These are phyloP conservation scores for Danio albolineatus DNA, from an alignment of 2,797 vertebrate genomes.

Conservation along the genomic window DNA sequence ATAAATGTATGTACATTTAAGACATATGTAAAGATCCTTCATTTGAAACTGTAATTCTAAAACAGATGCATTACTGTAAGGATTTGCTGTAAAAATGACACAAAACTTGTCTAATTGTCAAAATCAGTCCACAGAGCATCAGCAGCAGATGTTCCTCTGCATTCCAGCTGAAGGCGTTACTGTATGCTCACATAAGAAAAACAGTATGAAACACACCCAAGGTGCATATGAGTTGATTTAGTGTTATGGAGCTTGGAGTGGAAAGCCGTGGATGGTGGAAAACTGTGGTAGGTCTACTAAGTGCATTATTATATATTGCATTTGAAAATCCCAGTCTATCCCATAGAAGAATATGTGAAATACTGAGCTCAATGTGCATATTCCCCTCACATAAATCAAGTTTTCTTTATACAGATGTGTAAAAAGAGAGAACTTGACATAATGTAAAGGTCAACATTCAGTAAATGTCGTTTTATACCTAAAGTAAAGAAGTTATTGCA, in stretches of 20 bases:
- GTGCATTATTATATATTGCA: conserved; percentile 42
- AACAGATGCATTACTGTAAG: not conserved
- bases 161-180: conserved; percentile 33
- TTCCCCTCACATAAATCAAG: not conserved
- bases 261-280: conserved; percentile 26
- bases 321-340: conserved; percentile 28
- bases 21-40: not conserved
- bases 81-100: not conserved
- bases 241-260: conserved; percentile 29
- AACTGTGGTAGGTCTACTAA: conserved; percentile 47
- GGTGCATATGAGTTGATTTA: conserved; percentile 36
- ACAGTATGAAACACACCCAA: conserved; percentile 39
- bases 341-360: conserved; percentile 24
- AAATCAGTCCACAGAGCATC: conserved; percentile 35
- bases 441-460: conserved; percentile 13
- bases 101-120: conserved; percentile 10
- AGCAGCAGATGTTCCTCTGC: conserved; percentile 44
- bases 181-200: conserved; percentile 32
- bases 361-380: conserved; percentile 4
- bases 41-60: not conserved
- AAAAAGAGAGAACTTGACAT: conserved; percentile 1
- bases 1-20: not conserved
- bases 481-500: not conserved
- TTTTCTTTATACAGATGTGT: conserved; percentile 1
- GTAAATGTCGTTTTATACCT: not conserved